phyloP scores from a whole-genome alignment of 2,113 vertebrate genomes.

The Eira barbara region DNA sequence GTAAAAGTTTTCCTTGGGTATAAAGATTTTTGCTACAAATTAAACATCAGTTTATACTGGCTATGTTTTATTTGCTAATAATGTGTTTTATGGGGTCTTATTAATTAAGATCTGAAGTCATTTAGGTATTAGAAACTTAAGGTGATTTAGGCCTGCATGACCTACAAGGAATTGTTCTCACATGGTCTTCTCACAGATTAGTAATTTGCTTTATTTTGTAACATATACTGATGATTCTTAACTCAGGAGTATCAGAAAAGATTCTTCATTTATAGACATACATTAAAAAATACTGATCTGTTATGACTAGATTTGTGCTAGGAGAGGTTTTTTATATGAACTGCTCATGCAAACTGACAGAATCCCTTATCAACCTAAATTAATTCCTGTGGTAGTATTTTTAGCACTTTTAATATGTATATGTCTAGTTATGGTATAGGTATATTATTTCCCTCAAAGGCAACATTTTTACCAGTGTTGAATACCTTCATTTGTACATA shows the following conservation, averaged over 20 bases:
- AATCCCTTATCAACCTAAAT: constrained; percentile 2
- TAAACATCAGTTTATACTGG: constrained; percentile 74
- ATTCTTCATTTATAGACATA: background rate
- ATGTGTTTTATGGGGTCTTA: constrained; percentile 70
- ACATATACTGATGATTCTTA: constrained; percentile 17
- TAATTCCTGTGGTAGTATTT: background rate
- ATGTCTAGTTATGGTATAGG: constrained; percentile 10
- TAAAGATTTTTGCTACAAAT: constrained; percentile 83
- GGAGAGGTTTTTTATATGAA: background rate
- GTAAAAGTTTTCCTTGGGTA: constrained; percentile 63
- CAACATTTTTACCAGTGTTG: constrained; percentile 71
- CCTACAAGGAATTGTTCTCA: constrained; percentile 23
- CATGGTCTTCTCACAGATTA: background rate
- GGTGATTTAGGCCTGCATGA: constrained; percentile 21
- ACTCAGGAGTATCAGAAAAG: constrained; percentile 27
- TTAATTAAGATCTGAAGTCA: constrained; percentile 42
- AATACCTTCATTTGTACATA: constrained; percentile 67
- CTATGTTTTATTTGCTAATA: constrained; percentile 81
- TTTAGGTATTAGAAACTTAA: constrained; percentile 38
- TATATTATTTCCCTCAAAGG: constrained; percentile 69
- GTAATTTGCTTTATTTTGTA: constrained; percentile 26
- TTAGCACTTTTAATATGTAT: constrained; percentile 25
- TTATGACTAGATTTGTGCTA: background rate
- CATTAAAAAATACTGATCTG: constrained; percentile 26
- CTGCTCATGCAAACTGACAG: background rate